phyloP scores from a whole-genome alignment of 2,888 invertebrate species.

The Allacma fusca region DNA sequence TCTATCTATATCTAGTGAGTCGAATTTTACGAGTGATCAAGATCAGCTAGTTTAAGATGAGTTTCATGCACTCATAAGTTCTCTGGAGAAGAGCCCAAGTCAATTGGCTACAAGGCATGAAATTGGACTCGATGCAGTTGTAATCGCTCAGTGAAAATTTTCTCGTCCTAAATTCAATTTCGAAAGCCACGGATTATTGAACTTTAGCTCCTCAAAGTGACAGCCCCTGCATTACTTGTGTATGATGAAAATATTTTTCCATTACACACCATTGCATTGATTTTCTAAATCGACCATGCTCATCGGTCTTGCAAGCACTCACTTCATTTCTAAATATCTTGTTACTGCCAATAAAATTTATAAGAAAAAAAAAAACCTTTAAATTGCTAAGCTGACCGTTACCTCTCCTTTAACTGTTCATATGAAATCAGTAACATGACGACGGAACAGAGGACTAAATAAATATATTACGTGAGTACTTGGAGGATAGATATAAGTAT shows the following conservation, averaged over 20 bases:
- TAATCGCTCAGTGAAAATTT: background rate
- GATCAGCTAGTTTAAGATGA: background rate
- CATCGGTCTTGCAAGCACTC: background rate
- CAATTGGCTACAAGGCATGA: background rate
- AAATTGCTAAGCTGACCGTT: too few species aligned
- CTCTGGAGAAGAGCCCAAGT: constrained; percentile 11
- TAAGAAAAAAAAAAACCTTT: too few species aligned
- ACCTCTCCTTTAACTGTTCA: too few species aligned
- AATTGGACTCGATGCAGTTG: background rate
- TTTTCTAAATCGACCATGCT: constrained; percentile 7
- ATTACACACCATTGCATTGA: too few species aligned
- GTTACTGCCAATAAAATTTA: background rate
- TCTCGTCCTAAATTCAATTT: constrained; percentile 2
- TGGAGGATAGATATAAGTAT: too few species aligned
- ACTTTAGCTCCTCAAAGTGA: background rate
- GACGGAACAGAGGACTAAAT: too few species aligned
- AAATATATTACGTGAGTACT: too few species aligned
- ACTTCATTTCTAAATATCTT: background rate
- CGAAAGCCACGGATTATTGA: constrained; percentile 16
- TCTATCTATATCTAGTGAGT: too few species aligned
- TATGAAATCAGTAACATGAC: too few species aligned
- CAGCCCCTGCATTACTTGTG: background rate
- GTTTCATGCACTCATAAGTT: background rate
- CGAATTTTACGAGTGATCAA: too few species aligned
- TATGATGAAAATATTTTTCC: background rate